These are phyloP conservation scores for Myopa testacea DNA, from an alignment of 2,888 invertebrate genomes.

Conservation along the genomic window DNA sequence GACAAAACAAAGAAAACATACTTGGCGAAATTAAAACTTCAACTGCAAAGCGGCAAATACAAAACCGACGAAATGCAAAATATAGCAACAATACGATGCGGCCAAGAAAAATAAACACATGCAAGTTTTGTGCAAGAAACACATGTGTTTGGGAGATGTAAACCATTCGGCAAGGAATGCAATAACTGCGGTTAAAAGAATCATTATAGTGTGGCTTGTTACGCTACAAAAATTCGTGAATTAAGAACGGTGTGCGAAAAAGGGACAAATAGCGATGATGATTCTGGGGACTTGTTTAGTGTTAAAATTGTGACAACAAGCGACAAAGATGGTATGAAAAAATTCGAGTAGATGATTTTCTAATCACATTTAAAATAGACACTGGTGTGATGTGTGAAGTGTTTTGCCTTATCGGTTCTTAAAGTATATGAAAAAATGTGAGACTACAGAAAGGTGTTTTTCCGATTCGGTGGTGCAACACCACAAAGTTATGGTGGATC, in stretches of 20 bases:
- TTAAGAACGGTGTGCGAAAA: not conserved
- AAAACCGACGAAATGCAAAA: conserved; percentile 11
- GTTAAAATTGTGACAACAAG: too few species aligned
- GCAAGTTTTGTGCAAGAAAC: conserved; percentile 40
- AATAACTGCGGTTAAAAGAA: conserved; percentile 37
- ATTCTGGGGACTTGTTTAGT: too few species aligned
- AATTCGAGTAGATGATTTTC: conserved; percentile 15
- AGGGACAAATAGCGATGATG: not conserved
- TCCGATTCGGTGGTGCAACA: too few species aligned
- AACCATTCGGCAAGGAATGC: not conserved
- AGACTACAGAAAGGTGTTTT: too few species aligned
- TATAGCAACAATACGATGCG: not conserved
- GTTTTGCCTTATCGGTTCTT: conserved; percentile 39
- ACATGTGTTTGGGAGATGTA: conserved; percentile 41
- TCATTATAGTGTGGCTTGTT: conserved; percentile 41
- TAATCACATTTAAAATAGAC: conserved; percentile 42
- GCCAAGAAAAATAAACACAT: conserved; percentile 9
- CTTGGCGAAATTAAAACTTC: not conserved
- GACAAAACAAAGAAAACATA: conserved; percentile 19
- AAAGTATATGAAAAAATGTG: too few species aligned
- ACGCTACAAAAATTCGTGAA: conserved; percentile 33
- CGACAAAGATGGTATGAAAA: too few species aligned
- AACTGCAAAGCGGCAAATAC: conserved; percentile 5
- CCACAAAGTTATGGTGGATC: too few species aligned
- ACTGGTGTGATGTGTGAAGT: conserved; percentile 42